Evolutionary conservation across 2,888 invertebrate genomes (phyloP), one percentile per base, ranked within the genome.

Genomic region (Melikaiella ostensackeni): DNA sequence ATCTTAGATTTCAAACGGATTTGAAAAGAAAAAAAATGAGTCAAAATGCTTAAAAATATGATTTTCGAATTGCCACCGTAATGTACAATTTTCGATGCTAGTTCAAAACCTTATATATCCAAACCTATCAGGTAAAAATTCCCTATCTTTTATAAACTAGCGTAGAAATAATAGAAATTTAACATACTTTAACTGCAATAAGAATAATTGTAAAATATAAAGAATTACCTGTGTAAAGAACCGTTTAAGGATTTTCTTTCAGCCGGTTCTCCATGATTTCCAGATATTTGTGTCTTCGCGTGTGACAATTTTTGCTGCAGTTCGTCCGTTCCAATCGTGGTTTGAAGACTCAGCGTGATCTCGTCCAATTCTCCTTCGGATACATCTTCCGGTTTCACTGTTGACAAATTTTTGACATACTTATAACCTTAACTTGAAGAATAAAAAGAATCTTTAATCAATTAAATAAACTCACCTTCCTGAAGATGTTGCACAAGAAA

Each of bases 401-500:
- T 88, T 86, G 81, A 55, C 73, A 85, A 86, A 86, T 62, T 55
- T 55, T 21, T 1, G 0, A 55, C 55, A 9, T 11, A 3, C 55
- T 55, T n/a, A 55, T 21, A 55, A 21, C 21, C 21, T 55, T 21
- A 70, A 74, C 59, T 57, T 61, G 21, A 13, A 42, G 30, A 63
- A 50, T 27, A 70, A 78, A 13, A 27, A 21, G 9, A 64, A 33
- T 33, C 6, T 8, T 35, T n/a, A 6, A 42, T 13, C 0, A 33
- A n/a, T 27, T 1, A 66, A 75, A 77, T 66, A 80, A 82, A 82
- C 75, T 74, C 94, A 70, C 94, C 94, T 89, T 96, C 96, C 89
- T 95, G 95, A 79, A 96, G 93, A 91, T 97, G 96, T 85, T 96
- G 96, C 79, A 96, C 92, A 73, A 97, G 92, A 91, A 97, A 97